A percentile compares a stretch with the other conserved stretches of the same genome.
phyloP scores from a whole-genome alignment of 2,797 vertebrate genomes.

The Sciaenops ocellatus region DNA sequence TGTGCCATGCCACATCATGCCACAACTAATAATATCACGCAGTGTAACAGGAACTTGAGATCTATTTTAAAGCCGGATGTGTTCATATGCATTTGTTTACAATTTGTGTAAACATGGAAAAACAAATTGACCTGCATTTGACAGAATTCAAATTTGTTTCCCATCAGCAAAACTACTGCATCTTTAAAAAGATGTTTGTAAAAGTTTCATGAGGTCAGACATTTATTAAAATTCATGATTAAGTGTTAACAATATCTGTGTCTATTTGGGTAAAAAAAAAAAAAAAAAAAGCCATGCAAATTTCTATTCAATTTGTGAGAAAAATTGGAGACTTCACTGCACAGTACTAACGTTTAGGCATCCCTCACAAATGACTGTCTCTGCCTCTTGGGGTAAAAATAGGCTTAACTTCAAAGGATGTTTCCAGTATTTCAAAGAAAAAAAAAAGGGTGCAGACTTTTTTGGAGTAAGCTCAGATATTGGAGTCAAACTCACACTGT shows the following conservation, averaged over 20 bases:
- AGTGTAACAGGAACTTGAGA: not conserved
- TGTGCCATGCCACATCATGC: not conserved
- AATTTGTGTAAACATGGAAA: slow-evolving; percentile 11
- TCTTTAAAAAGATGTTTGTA: slow-evolving; percentile 18
- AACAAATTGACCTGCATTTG: not conserved
- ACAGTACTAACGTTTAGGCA: slow-evolving; percentile 46
- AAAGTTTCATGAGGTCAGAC: slow-evolving; percentile 31
- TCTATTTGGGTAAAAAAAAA: slow-evolving; percentile 26
- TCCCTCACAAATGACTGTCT: slow-evolving; percentile 59
- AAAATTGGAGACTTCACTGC: slow-evolving; percentile 44
- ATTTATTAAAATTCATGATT: slow-evolving; percentile 27
- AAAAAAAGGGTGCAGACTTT: slow-evolving; percentile 35
- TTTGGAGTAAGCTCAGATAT: slow-evolving; percentile 59
- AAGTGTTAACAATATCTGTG: slow-evolving; percentile 30
- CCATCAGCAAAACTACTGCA: slow-evolving; percentile 19
- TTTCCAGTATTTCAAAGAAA: slow-evolving; percentile 57
- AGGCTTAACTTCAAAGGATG: slow-evolving; percentile 69
- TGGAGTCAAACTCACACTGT: slow-evolving; percentile 51
- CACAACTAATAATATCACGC: slow-evolving; percentile 2
- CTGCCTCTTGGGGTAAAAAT: slow-evolving; percentile 54
- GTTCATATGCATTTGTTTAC: slow-evolving; percentile 17
- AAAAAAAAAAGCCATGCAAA: slow-evolving; percentile 10
- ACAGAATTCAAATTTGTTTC: slow-evolving; percentile 11
- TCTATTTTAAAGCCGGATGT: not conserved
- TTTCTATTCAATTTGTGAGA: slow-evolving; percentile 33